Conservation (phyloP, 2,797 vertebrate genomes). For the Erithacus rubecula region DNA sequence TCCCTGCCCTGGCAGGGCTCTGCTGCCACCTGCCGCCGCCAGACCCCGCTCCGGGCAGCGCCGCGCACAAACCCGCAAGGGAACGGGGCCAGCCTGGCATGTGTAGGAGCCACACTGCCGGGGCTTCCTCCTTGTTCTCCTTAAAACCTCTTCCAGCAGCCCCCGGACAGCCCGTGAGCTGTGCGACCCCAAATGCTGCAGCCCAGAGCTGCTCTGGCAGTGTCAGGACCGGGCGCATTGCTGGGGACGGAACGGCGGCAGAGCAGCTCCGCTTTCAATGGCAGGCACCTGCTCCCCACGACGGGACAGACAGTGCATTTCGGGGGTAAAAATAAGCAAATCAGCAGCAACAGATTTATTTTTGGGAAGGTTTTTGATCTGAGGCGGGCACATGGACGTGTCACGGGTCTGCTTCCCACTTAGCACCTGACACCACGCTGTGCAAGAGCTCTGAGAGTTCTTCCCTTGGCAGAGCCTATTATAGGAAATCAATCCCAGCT, state of each 20-base stretch:
- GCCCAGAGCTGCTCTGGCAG: neutral
- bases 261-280: rapidly evolving
- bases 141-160: slow-evolving; percentile 40
- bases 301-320: neutral
- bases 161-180: rapidly evolving
- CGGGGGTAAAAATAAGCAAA: neutral
- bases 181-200: neutral
- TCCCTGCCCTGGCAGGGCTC: neutral
- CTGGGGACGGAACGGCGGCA: neutral
- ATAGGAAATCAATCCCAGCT: neutral
- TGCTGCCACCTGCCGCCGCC: slow-evolving; percentile 49
- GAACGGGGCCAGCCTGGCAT: rapidly evolving
- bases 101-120: neutral
- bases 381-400: neutral
- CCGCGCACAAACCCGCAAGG: rapidly evolving
- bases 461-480: neutral
- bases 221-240: rapidly evolving
- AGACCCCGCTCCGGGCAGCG: neutral
- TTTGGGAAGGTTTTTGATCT: neutral
- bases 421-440: neutral
- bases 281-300: neutral
- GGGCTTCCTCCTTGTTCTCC: neutral
- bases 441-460: neutral
- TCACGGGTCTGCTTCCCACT: neutral
- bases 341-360: neutral